phyloP scores from a whole-genome alignment of 2,888 invertebrate genomes.

The Keiferia lycopersicella region DNA sequence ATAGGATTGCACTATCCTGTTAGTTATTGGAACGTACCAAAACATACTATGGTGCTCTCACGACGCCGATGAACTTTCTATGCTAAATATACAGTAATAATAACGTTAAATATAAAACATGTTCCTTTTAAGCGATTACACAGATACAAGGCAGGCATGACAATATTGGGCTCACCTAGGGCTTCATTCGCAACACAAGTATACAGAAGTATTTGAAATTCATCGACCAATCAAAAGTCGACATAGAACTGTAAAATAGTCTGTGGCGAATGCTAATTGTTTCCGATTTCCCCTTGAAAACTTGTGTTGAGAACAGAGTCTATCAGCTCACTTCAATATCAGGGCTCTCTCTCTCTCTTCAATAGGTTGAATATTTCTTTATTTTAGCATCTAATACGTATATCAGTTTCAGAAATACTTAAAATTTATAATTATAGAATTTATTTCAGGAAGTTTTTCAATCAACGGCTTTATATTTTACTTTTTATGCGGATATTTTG shows the following conservation, averaged over 20 bases:
- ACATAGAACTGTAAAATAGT: not conserved
- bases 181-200: not conserved
- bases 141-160: slow-evolving; percentile 73
- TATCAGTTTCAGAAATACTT: slow-evolving; percentile 16
- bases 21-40: slow-evolving; percentile 75
- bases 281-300: not conserved
- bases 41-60: slow-evolving; percentile 75
- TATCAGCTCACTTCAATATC: slow-evolving; percentile 57
- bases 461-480: not conserved
- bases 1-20: slow-evolving; percentile 80
- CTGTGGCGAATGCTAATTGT: not conserved
- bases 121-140: slow-evolving; percentile 70
- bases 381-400: slow-evolving; percentile 19
- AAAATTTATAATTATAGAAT: slow-evolving; percentile 12
- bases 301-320: slow-evolving; percentile 41
- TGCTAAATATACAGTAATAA: slow-evolving; percentile 70
- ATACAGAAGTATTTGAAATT: slow-evolving; percentile 23
- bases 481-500: slow-evolving; percentile 4
- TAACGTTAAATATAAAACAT: slow-evolving; percentile 67
- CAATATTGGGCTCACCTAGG: slow-evolving; percentile 47
- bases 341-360: slow-evolving; percentile 8
- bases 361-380: slow-evolving; percentile 2
- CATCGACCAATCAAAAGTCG: slow-evolving; percentile 1
- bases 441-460: slow-evolving; percentile 7
- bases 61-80: slow-evolving; percentile 79